Conservation (phyloP, 1,140 invertebrate species). For the Trinorchestia longiramus region DNA sequence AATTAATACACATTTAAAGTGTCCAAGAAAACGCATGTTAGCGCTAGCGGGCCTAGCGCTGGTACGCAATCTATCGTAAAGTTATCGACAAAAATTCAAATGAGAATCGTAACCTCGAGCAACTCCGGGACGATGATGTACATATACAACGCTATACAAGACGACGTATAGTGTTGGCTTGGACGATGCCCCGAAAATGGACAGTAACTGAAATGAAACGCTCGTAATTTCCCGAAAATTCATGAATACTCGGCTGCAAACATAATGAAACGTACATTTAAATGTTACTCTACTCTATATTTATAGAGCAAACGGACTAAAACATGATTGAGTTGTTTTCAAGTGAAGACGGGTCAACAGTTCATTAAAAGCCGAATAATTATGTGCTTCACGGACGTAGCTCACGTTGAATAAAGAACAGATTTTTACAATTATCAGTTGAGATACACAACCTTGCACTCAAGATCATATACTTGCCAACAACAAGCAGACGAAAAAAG, state of each 20-base stretch:
- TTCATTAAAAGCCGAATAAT: too few species aligned
- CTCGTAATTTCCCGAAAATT: not conserved
- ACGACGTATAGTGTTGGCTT: not conserved
- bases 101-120: conserved; percentile 44
- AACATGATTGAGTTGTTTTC: too few species aligned
- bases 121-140: not conserved
- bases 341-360: too few species aligned
- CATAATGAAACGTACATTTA: too few species aligned
- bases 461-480: not conserved
- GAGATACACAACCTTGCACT: not conserved
- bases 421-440: not conserved
- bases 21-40: not conserved
- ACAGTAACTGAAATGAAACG: not conserved
- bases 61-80: not conserved
- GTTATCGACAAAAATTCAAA: conserved; percentile 47
- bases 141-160: not conserved
- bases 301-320: too few species aligned
- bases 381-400: not conserved
- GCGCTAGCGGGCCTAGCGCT: not conserved
- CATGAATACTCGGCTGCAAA: not conserved
- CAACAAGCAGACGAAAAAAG: not conserved
- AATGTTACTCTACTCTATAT: too few species aligned
- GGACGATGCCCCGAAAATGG: not conserved
- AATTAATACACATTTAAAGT: not conserved
- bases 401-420: not conserved